These are phyloP conservation scores for Cyprinella venusta DNA, from an alignment of 2,797 vertebrate genomes.

Conservation along the genomic window DNA sequence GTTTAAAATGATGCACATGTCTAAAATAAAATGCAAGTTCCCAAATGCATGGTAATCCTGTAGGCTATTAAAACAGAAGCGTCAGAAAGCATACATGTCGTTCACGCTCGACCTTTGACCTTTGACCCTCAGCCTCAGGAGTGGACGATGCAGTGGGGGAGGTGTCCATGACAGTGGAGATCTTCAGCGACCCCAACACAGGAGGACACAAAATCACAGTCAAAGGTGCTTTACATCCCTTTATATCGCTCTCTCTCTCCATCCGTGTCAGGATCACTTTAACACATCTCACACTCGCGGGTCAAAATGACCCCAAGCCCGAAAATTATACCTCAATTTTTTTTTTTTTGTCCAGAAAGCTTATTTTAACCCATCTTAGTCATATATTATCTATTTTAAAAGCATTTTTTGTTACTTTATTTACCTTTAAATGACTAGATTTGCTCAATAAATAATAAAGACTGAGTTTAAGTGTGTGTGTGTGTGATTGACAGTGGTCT, in stretches of 20 bases:
- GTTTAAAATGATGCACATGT: neutral
- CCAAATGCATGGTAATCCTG: neutral
- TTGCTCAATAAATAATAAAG: too few species aligned
- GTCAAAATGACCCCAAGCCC: too few species aligned
- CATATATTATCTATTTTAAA: too few species aligned
- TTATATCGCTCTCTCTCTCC: too few species aligned
- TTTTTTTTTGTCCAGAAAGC: too few species aligned
- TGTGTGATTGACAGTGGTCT: constrained; percentile 79
- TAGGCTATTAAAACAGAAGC: neutral
- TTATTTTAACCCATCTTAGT: too few species aligned
- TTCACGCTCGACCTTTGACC: neutral
- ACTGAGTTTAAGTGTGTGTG: neutral
- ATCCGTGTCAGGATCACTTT: too few species aligned
- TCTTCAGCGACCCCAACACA: constrained; percentile 88
- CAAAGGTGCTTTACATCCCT: constrained; percentile 81
- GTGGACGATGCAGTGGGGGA: constrained; percentile 93
- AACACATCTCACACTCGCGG: too few species aligned
- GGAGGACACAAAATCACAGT: constrained; percentile 94
- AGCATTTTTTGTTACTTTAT: too few species aligned
- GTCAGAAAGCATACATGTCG: neutral
- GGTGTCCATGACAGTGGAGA: constrained; percentile 90
- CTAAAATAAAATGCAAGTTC: neutral
- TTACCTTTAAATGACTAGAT: too few species aligned
- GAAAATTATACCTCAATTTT: too few species aligned
- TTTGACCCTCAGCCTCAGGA: constrained; percentile 80